Evolutionary conservation across 2,888 invertebrate genomes (phyloP).

Genomic region (Oasisia sp.): DNA sequence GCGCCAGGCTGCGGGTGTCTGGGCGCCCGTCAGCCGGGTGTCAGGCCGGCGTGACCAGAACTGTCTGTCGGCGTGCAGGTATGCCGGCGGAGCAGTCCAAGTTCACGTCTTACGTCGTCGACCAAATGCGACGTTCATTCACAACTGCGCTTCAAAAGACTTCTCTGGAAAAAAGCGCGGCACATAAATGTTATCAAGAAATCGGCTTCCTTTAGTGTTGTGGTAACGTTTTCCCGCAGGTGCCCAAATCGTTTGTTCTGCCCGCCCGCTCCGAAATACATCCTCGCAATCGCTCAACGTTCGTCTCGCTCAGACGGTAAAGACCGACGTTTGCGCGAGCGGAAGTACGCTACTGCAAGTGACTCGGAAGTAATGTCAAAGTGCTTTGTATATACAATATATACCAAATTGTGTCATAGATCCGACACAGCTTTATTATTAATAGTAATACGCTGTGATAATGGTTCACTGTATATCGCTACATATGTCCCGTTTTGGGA

Average conservation of each 20-base stretch:
- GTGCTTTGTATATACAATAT: neutral
- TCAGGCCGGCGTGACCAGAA: neutral
- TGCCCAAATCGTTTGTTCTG: neutral
- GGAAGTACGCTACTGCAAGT: neutral
- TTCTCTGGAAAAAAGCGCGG: neutral
- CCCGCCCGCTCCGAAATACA: neutral
- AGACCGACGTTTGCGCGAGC: neutral
- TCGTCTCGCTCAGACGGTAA: neutral
- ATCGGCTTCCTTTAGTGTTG: conserved; percentile 17
- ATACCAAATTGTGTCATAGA: neutral
- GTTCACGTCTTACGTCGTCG: neutral
- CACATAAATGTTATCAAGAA: neutral
- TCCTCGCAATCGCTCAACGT: neutral
- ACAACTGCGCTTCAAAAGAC: neutral
- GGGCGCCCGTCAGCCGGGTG: neutral
- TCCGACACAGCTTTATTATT: neutral
- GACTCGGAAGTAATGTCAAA: neutral
- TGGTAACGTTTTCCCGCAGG: neutral
- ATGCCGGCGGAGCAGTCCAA: neutral
- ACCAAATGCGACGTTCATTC: conserved; percentile 3
- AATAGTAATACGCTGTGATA: no score
- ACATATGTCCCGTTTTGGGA: no score
- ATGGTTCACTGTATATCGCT: no score
- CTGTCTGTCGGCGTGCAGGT: neutral
- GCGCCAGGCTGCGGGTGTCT: neutral